phyloP scores from a whole-genome alignment of 2,888 invertebrate species.

The Microchrysa polita region DNA sequence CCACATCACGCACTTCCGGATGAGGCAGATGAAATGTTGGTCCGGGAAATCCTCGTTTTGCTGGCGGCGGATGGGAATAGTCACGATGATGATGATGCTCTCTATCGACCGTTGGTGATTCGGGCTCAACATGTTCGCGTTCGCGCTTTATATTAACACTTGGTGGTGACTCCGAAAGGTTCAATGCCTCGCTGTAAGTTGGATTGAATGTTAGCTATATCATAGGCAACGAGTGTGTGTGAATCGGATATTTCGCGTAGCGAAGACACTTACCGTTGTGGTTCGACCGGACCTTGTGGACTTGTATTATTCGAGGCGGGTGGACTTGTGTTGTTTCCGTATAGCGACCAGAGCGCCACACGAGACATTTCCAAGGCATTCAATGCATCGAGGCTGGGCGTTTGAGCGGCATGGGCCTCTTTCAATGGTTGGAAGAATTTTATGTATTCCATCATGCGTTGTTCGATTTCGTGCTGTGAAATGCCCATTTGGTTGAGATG shows the following conservation, averaged over 20 bases:
- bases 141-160: conserved; percentile 68
- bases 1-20: conserved; percentile 40
- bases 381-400: conserved; percentile 68
- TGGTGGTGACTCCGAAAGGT: conserved; percentile 75
- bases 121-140: conserved; percentile 56
- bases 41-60: conserved; percentile 66
- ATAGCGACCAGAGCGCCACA: conserved; percentile 83
- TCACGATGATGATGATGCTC: conserved; percentile 63
- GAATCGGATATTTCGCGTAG: background rate
- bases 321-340: conserved; percentile 74
- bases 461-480: conserved; percentile 77
- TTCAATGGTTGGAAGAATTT: conserved; percentile 72
- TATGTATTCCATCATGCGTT: conserved; percentile 81
- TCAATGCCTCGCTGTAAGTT: conserved; percentile 77
- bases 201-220: conserved; percentile 10
- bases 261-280: conserved; percentile 62
- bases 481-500: conserved; percentile 69
- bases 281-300: conserved; percentile 60
- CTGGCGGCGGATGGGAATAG: conserved; percentile 69
- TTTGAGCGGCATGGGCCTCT: conserved; percentile 59
- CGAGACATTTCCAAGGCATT: conserved; percentile 81
- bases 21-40: conserved; percentile 30
- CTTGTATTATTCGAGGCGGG: conserved; percentile 64
- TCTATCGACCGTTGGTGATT: conserved; percentile 51
- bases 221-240: background rate